Evolutionary conservation across 2,797 vertebrate species (phyloP).

Genomic region (Xyrichtys novacula): DNA sequence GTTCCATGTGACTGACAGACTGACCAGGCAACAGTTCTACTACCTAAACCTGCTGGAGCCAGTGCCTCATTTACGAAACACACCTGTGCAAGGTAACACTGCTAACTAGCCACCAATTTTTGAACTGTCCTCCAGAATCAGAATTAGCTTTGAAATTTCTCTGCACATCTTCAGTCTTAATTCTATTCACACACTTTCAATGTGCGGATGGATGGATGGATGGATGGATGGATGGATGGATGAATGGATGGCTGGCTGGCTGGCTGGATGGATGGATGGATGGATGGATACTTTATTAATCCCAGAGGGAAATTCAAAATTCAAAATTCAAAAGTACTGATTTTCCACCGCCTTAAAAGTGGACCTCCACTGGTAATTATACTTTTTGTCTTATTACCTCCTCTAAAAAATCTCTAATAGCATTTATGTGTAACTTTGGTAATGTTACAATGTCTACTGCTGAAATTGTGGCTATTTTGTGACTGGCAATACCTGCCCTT

Average conservation of each 20-base stretch:
- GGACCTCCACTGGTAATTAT: neutral
- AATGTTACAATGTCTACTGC: neutral
- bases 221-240: too few species aligned
- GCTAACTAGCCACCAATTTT: neutral
- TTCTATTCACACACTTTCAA: too few species aligned
- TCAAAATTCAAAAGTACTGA: too few species aligned
- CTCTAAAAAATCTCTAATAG: neutral
- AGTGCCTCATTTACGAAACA: constrained; percentile 15
- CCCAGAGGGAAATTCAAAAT: too few species aligned
- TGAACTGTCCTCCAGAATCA: neutral
- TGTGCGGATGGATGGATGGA: too few species aligned
- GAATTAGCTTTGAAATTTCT: too few species aligned
- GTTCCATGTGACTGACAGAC: constrained; percentile 74
- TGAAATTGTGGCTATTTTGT: neutral
- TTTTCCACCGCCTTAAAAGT: too few species aligned
- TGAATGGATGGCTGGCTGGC: too few species aligned
- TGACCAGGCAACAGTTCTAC: constrained; percentile 77
- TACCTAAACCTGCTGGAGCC: constrained; percentile 82
- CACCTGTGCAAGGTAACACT: constrained; percentile 20
- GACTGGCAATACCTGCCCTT: neutral
- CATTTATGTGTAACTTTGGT: neutral
- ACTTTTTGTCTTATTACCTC: neutral
- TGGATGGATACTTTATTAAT: too few species aligned
- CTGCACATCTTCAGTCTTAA: too few species aligned
- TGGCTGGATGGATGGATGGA: too few species aligned